These are phyloP conservation scores for Drosophila anomalata DNA, from an alignment of 2,888 invertebrate genomes.

Conservation along the genomic window DNA sequence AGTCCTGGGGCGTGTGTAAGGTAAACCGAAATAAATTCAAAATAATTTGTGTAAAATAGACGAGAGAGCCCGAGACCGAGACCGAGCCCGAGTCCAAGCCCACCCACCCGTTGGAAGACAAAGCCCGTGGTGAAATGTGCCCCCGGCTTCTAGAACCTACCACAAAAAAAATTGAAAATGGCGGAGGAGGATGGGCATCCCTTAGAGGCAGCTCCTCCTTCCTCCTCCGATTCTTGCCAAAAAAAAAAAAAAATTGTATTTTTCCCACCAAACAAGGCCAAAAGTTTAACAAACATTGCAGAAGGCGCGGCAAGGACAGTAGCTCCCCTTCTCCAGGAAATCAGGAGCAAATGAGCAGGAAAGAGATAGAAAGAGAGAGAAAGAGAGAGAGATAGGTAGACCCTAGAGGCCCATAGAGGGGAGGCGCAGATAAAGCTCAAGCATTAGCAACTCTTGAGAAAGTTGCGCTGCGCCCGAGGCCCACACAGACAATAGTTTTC, in stretches of 20 bases:
- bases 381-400: background rate
- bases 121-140: conserved; percentile 58
- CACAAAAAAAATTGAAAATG: conserved; percentile 22
- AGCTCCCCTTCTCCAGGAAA: background rate
- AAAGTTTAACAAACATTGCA: conserved; percentile 53
- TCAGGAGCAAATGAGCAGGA: background rate
- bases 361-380: background rate
- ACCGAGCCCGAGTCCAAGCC: too few species aligned
- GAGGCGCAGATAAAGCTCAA: conserved; percentile 64
- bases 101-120: conserved; percentile 24
- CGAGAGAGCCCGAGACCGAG: too few species aligned
- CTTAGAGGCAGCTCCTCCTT: conserved; percentile 22
- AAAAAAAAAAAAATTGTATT: conserved; percentile 24
- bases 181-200: background rate
- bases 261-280: conserved; percentile 57
- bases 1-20: conserved; percentile 35
- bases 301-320: background rate
- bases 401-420: conserved; percentile 56
- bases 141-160: conserved; percentile 55
- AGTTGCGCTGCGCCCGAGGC: conserved; percentile 63
- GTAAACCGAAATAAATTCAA: conserved; percentile 72
- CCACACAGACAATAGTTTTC: conserved; percentile 33
- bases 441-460: conserved; percentile 74
- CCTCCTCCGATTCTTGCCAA: conserved; percentile 13
- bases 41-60: conserved; percentile 75